Base-by-base conservation (phyloP, 2,888 invertebrate genomes). In the Cryptocheilus praepositus region DNA sequence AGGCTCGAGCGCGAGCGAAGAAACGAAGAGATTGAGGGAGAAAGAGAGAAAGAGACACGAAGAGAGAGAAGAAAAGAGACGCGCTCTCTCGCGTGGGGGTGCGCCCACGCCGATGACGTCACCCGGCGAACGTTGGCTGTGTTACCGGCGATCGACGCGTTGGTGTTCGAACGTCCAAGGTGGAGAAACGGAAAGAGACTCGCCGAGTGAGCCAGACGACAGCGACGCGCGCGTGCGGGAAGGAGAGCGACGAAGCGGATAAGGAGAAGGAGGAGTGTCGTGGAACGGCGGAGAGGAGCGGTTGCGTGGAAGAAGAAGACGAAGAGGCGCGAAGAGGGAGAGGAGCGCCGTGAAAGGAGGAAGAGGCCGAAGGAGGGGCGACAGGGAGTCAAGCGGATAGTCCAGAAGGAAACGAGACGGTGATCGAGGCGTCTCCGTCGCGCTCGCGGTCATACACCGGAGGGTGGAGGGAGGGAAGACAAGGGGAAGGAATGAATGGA, bases 21-120 rank as follows among this genome's bases (percentile, higher is more conserved):
- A 61, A 60, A 44, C 59, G 61, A 60, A 21, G 53, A 43, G 54
- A 61, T 54, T 44, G 59, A 61, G 63, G 65, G 60, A 52, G 54
- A 46, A 55, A 57, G 64, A 53, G 54, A 43, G 51, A 58, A 65
- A 64, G 72, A 70, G 43, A 53, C n/a, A n/a, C n/a, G n/a, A 49
- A 44, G 45, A 62, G 59, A 55, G 67, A 49, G 58, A 56, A 61
- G 52, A 56, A 45, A 55, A 53, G 64, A 68, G 67, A 63, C 62
- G 66, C 67, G 70, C 70, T 71, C 80, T 67, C 75, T 81, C 68
- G 78, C 79, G 85, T 81, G 86, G 86, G 86, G 86, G 86, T 86
- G 86, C 87, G 86, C 87, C 87, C 86, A 86, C 87, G 85, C 85
- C 67, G 80, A 70, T 87, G 87, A 87, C 87, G 87, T 87, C 87